A percentile compares a stretch with the other conserved stretches of the same genome.
Conservation (phyloP, 2,797 vertebrate genomes). For the Leptodactylus fallax region DNA sequence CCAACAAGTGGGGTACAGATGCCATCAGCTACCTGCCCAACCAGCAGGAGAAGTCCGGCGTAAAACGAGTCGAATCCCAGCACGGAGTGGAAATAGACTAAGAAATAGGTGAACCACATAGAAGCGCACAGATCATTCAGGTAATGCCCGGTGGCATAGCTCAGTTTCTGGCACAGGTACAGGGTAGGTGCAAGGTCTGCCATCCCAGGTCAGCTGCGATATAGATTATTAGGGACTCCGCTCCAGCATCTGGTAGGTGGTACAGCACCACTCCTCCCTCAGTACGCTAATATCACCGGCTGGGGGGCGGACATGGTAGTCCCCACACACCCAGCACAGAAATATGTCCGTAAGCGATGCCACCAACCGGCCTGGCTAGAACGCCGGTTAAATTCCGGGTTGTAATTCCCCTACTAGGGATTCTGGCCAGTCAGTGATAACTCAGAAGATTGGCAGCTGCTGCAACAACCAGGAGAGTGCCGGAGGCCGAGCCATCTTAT, state of each 20-base stretch:
- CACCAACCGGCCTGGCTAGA: neutral
- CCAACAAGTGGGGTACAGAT: slow-evolving; percentile 90
- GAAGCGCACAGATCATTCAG: slow-evolving; percentile 93
- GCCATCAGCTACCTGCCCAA: slow-evolving; percentile 87
- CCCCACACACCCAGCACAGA: neutral
- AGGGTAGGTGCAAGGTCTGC: slow-evolving; percentile 68
- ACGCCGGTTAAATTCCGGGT: neutral
- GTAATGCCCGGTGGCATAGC: slow-evolving; percentile 89
- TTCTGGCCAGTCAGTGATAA: neutral
- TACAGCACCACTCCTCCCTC: no score
- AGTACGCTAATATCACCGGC: neutral
- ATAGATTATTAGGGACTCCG: neutral
- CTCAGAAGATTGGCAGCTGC: neutral
- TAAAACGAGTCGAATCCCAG: slow-evolving; percentile 83
- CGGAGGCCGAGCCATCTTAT: neutral
- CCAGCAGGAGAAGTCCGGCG: slow-evolving; percentile 85
- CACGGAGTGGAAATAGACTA: slow-evolving; percentile 90
- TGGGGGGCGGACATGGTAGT: neutral
- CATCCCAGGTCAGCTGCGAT: slow-evolving; percentile 66
- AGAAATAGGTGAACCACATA: slow-evolving; percentile 95
- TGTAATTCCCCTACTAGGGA: neutral
- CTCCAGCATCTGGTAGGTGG: neutral
- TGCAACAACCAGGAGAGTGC: neutral
- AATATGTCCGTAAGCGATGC: no score
- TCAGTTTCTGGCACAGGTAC: slow-evolving; percentile 71